Percentiles rank a stretch among this genome's conserved stretches.
Conservation (phyloP, 1,140 invertebrate genomes). For the silkworm (Bombyx mori) region ASM3026992v2 NC_085129.1:5352501-5353000, state of each 20-base stretch:
- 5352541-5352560: constrained; percentile 80
- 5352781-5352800: not conserved
- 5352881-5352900: too few species aligned
- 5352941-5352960: too few species aligned
- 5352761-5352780: not conserved
- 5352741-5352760: too few species aligned
- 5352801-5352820: too few species aligned
- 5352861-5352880: not conserved
- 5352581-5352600: constrained; percentile 78
- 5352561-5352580: constrained; percentile 73
- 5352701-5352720: constrained; percentile 39
- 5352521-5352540: constrained; percentile 76
- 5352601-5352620: constrained; percentile 76
- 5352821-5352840: too few species aligned
- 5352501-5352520: constrained; percentile 71
- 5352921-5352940: too few species aligned
- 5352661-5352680: constrained; percentile 61
- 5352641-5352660: constrained; percentile 78
- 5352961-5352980: too few species aligned
- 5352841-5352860: too few species aligned
- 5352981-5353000: too few species aligned
- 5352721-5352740: too few species aligned
- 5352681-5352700: constrained; percentile 57
- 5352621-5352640: constrained; percentile 75
- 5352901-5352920: too few species aligned